Conservation (phyloP, 2,888 invertebrate species). For the Fragum whitleyi region DNA sequence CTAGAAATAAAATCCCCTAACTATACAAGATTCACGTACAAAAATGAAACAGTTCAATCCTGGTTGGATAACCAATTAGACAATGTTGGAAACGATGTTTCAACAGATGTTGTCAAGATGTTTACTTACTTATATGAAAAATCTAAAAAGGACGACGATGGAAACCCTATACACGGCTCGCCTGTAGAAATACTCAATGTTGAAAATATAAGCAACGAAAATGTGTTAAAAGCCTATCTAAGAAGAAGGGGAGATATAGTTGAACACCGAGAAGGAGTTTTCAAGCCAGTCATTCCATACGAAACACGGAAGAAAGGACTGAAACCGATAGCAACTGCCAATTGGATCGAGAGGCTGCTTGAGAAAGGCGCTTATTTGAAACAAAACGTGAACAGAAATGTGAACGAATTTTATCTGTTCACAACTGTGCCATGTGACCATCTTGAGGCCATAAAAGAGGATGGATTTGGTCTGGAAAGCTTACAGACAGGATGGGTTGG, state of each 20-base stretch:
- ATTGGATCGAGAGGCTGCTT: neutral
- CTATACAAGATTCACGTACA: neutral
- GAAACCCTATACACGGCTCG: neutral
- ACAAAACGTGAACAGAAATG: neutral
- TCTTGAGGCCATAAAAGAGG: neutral
- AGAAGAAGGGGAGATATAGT: neutral
- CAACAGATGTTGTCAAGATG: neutral
- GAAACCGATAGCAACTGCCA: neutral
- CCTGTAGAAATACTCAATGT: neutral
- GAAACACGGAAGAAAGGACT: neutral
- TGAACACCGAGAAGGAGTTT: neutral
- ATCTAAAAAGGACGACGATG: neutral
- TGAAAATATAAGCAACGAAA: neutral
- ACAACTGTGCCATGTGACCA: neutral
- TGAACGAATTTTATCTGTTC: conserved; percentile 11
- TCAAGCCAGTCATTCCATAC: neutral
- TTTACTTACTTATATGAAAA: neutral
- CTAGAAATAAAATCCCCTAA: neutral
- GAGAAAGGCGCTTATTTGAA: neutral
- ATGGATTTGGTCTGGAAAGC: neutral
- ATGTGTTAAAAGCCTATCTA: neutral
- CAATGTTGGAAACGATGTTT: neutral
- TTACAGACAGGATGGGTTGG: neutral
- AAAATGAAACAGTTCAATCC: neutral
- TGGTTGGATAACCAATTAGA: neutral